Conservation (phyloP, 2,888 invertebrate species). For the Temnothorax rugatulus region DNA sequence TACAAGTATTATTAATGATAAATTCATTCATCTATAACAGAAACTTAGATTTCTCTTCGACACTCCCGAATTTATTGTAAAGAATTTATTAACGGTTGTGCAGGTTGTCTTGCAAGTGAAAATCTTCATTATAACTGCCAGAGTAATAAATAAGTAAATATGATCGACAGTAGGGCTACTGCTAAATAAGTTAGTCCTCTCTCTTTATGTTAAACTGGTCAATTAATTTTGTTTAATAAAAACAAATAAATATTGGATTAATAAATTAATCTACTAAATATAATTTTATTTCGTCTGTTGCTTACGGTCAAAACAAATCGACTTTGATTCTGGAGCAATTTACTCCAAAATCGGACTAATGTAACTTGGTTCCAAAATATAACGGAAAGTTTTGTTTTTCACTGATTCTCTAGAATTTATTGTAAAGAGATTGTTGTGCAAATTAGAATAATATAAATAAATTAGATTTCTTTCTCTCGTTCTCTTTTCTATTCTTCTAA, state of each 20-base stretch:
- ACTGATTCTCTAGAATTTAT: no score
- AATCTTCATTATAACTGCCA: background rate
- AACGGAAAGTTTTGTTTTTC: no score
- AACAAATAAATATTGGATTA: background rate
- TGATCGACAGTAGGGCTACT: no score
- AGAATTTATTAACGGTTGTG: background rate
- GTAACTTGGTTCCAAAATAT: no score
- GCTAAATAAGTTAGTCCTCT: slow-evolving; percentile 10
- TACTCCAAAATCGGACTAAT: no score
- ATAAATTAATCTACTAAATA: background rate
- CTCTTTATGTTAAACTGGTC: background rate
- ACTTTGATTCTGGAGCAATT: no score
- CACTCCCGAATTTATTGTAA: background rate
- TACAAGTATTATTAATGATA: background rate
- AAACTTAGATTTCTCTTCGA: background rate
- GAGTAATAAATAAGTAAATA: background rate
- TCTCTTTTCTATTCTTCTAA: no score
- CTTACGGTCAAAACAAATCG: no score
- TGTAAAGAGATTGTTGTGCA: no score
- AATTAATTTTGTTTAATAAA: background rate
- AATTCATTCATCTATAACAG: background rate
- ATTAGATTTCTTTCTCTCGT: no score
- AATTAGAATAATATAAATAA: no score
- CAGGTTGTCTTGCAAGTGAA: background rate
- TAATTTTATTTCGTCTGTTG: background rate